phyloP scores from a whole-genome alignment of 1,140 invertebrate species.

The Anthonomus grandis region DNA sequence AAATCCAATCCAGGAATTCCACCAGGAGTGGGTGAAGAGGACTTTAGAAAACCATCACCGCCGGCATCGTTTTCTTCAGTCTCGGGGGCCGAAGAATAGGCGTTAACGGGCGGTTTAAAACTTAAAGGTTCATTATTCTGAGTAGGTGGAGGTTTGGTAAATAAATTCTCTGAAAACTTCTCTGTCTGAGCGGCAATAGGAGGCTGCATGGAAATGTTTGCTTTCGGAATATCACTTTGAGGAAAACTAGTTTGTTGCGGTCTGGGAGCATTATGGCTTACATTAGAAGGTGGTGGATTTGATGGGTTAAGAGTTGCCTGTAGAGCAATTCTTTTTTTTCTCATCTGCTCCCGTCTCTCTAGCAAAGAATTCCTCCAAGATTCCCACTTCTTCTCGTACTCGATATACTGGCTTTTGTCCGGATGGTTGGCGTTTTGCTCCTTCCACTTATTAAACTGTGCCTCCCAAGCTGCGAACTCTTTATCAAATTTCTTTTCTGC shows the following conservation, averaged over 20 bases:
- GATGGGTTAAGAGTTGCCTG: too few relatives aligned
- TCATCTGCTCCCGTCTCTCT: conserved; percentile 76
- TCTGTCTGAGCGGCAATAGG: background rate
- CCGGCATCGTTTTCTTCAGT: background rate
- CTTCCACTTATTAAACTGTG: conserved; percentile 81
- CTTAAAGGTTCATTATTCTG: conserved; percentile 38
- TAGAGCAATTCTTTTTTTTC: conserved; percentile 57
- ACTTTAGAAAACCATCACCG: conserved; percentile 29
- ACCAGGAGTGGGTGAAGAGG: conserved; percentile 36
- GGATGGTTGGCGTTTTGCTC: conserved; percentile 81
- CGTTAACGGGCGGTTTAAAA: conserved; percentile 27
- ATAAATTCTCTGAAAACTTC: conserved; percentile 15
- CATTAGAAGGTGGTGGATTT: too few relatives aligned
- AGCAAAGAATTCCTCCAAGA: conserved; percentile 72
- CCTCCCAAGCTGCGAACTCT: conserved; percentile 81
- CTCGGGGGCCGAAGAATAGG: background rate
- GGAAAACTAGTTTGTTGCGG: conserved; percentile 9
- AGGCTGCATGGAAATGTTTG: background rate
- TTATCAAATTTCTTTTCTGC: conserved; percentile 77
- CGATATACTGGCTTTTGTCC: conserved; percentile 75
- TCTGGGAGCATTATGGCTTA: background rate
- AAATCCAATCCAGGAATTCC: conserved; percentile 66
- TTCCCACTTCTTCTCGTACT: conserved; percentile 81
- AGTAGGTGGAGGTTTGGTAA: conserved; percentile 36
- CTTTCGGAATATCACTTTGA: conserved; percentile 3